Percentiles rank a stretch among this genome's conserved stretches.
These are phyloP conservation scores for Rotaria socialis DNA, from an alignment of 2,888 invertebrate species.

Conservation along the genomic window DNA sequence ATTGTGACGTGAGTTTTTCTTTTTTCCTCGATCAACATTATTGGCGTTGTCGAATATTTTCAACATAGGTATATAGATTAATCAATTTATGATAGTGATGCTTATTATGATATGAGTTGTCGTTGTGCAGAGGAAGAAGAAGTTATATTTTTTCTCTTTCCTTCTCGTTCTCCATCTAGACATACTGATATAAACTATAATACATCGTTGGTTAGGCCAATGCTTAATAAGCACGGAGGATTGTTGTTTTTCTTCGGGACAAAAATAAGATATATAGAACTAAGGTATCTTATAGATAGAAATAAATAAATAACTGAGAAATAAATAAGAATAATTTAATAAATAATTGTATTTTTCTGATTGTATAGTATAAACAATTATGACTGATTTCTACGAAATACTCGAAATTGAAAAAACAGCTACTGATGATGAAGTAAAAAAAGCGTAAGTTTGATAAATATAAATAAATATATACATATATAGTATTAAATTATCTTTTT, in stretches of 20 bases:
- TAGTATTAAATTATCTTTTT: neutral
- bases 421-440: slow-evolving; percentile 84
- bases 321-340: neutral
- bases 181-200: neutral
- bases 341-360: no score
- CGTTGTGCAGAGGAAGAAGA: neutral
- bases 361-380: neutral
- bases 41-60: neutral
- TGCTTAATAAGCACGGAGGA: neutral
- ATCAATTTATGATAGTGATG: no score
- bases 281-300: neutral
- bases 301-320: neutral
- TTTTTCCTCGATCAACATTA: neutral
- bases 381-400: slow-evolving; percentile 66
- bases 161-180: neutral
- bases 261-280: neutral
- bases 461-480: neutral
- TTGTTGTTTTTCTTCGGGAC: neutral
- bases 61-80: no score
- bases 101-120: no score
- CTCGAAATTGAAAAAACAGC: slow-evolving; percentile 79
- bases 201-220: neutral
- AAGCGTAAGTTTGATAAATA: slow-evolving; percentile 68
- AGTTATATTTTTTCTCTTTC: neutral
- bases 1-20: neutral